Percentiles rank a stretch among this genome's conserved stretches.
phyloP scores from a whole-genome alignment of 2,113 vertebrate genomes.

The Cettia cetti region DNA sequence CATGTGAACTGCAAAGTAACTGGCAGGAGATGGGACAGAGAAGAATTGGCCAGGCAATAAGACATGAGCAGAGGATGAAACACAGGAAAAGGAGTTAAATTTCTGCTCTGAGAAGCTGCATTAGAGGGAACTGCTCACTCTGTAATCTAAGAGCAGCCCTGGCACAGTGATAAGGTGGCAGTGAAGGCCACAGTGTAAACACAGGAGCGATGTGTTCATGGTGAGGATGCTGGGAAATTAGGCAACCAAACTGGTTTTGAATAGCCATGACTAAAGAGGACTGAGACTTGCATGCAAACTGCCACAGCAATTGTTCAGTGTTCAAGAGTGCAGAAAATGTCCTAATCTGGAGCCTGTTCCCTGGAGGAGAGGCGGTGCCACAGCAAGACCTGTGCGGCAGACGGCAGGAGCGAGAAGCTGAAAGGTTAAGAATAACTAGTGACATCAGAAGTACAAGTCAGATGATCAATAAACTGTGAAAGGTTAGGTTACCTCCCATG shows the following conservation, averaged over 20 bases:
- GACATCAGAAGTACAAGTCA: not conserved
- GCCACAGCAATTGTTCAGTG: not conserved
- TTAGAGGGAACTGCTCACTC: not conserved
- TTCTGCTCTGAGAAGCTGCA: not conserved
- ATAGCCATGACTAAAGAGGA: not conserved
- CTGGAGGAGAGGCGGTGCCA: not conserved
- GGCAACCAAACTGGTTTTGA: not conserved
- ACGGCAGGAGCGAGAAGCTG: not conserved
- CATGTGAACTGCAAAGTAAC: not conserved
- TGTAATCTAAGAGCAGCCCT: not conserved
- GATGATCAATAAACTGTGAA: conserved; percentile 25
- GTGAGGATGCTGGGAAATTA: not conserved
- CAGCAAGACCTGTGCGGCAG: fast-evolving
- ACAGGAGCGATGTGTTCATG: not conserved
- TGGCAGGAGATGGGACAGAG: not conserved
- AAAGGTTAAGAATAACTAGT: conserved; percentile 2
- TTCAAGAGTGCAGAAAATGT: not conserved
- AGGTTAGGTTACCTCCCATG: not conserved
- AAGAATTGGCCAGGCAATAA: not conserved
- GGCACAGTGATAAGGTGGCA: not conserved
- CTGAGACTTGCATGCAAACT: not conserved
- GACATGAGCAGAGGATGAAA: not conserved
- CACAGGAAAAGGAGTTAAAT: not conserved
- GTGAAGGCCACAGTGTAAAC: not conserved
- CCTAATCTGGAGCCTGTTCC: not conserved